Base-by-base conservation (phyloP, 1,140 invertebrate species). In the Orchestia grillus region DNA sequence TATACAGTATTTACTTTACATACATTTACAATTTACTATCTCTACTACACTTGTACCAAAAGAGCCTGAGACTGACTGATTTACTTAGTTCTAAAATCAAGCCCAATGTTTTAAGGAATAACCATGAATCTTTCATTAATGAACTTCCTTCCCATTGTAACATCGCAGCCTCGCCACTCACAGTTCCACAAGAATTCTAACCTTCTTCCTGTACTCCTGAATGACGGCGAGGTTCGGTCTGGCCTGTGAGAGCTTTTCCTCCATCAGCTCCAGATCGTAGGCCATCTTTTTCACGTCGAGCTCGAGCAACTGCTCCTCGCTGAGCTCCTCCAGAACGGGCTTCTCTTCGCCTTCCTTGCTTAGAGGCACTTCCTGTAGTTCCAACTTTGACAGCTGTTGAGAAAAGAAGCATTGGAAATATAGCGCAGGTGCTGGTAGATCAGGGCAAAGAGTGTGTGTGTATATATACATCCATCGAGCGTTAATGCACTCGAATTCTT, bases 181-280 rank as follows among this genome's bases (percentile, higher is more conserved):
- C 19, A 53, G 62, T 36, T 77, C 36, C 28, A 77, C 11, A 77
- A 41, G 42, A 43, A 16, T 41, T 96, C 96, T 96, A 97, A 98
- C 98, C 97, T 98, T 98, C 97, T 97, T 98, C 87, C 98, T 97
- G 97, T 98, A 98, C 96, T 99, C 98, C 97, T 98, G 98, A 96
- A 99, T 98, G 96, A 98, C 98, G 92, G 98, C 98, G 96, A 99
- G 97, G 97, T 99, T 99, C 0, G 99, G 98, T 97, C 98, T 98
- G 96, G 98, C 98, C 28, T 98, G 97, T 3, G 98, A 98, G 3
- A 99, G 97, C 96, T 98, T 97, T 95, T 98, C 98, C 97, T 99
- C 98, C 87, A 98, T 97, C 0, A 98, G 97, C 0, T 98, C 97
- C 57, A 98, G 97, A 96, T 98, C 97, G 95, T 98, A 98, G 97